Evolutionary conservation across 2,888 invertebrate species (phyloP).

Genomic region (Pteria penguin): DNA sequence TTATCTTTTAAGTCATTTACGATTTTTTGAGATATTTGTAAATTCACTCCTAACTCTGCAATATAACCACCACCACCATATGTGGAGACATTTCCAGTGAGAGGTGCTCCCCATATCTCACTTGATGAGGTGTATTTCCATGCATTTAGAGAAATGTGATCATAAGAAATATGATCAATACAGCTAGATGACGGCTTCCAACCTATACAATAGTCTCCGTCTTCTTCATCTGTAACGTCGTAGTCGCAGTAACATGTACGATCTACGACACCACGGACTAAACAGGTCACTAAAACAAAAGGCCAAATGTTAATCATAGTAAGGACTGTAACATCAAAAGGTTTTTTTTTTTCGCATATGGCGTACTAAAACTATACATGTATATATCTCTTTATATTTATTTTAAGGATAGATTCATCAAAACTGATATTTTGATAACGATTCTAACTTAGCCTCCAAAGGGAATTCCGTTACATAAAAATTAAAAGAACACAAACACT

Average conservation of each 20-base stretch:
- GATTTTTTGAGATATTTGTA: constrained; percentile 11
- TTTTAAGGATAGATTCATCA: too few relatives aligned
- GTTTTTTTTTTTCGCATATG: too few relatives aligned
- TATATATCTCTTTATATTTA: too few relatives aligned
- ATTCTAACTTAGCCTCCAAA: too few relatives aligned
- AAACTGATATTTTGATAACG: too few relatives aligned
- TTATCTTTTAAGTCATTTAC: constrained; percentile 45
- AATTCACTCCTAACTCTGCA: constrained; percentile 53
- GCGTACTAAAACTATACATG: too few relatives aligned
- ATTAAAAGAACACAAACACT: too few relatives aligned
- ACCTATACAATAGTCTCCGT: constrained; percentile 33
- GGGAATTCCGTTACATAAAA: too few relatives aligned
- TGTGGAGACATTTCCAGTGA: constrained; percentile 37
- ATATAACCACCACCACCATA: constrained; percentile 64
- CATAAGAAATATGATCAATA: neutral
- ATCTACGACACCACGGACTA: neutral
- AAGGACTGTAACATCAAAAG: too few relatives aligned
- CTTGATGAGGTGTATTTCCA: constrained; percentile 48
- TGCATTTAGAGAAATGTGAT: constrained; percentile 38
- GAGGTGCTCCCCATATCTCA: constrained; percentile 45
- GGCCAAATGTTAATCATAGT: too few relatives aligned
- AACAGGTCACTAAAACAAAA: neutral
- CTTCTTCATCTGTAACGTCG: constrained; percentile 35
- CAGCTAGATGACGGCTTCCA: constrained; percentile 39
- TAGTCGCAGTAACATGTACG: constrained; percentile 40